Evolutionary conservation across 2,113 vertebrate genomes (phyloP).

Genomic region (human): GRCh38 chr18:6876001-6876500

Average conservation of each 20-base stretch:
- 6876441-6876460: not conserved
- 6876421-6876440: not conserved
- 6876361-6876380: not conserved
- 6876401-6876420: not conserved
- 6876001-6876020: too few species aligned
- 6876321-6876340: not conserved
- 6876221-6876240: not conserved
- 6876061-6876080: not conserved
- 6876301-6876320: not conserved
- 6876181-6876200: slow-evolving; percentile 94
- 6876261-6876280: accelerated
- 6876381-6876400: not conserved
- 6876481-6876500: not conserved
- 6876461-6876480: not conserved
- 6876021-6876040: not conserved
- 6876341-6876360: not conserved
- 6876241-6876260: not conserved
- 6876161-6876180: slow-evolving; percentile 97
- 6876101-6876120: slow-evolving; percentile 42
- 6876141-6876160: slow-evolving; percentile 93
- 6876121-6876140: slow-evolving; percentile 89
- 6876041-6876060: not conserved
- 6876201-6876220: slow-evolving; percentile 90
- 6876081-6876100: not conserved
- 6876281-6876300: not conserved